These are phyloP conservation scores for Gallinago solitaria DNA, from an alignment of 2,797 vertebrate species.

Conservation along the genomic window DNA sequence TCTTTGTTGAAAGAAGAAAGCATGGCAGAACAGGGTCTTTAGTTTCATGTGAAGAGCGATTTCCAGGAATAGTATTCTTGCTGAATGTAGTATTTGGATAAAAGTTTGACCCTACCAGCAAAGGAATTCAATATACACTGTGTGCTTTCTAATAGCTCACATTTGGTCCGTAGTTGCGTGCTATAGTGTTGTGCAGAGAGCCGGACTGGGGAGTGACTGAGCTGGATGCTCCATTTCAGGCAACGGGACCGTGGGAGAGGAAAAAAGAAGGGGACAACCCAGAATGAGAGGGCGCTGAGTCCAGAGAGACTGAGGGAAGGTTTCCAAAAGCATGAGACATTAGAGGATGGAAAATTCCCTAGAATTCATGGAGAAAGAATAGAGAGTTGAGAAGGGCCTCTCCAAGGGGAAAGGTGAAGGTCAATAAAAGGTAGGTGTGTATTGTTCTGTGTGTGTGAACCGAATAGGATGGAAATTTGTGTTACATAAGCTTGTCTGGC, in stretches of 20 bases:
- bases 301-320: background rate
- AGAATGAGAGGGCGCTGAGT: background rate
- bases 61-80: background rate
- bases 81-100: background rate
- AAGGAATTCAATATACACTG: background rate
- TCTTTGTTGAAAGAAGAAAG: background rate
- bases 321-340: background rate
- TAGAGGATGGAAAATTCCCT: background rate
- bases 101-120: background rate
- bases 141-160: background rate
- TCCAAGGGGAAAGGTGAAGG: background rate
- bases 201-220: background rate
- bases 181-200: background rate
- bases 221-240: background rate
- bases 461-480: background rate
- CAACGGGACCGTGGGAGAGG: background rate
- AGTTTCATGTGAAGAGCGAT: rapidly evolving
- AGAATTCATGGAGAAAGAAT: background rate
- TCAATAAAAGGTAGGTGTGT: background rate
- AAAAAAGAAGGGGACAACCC: background rate
- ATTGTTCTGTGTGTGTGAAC: background rate
- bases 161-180: background rate
- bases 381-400: background rate
- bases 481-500: background rate
- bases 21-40: background rate